Evolutionary conservation across 2,888 invertebrate species (phyloP), one percentile per base, ranked within the genome.

Genomic region (Toxonevra muliebris): DNA sequence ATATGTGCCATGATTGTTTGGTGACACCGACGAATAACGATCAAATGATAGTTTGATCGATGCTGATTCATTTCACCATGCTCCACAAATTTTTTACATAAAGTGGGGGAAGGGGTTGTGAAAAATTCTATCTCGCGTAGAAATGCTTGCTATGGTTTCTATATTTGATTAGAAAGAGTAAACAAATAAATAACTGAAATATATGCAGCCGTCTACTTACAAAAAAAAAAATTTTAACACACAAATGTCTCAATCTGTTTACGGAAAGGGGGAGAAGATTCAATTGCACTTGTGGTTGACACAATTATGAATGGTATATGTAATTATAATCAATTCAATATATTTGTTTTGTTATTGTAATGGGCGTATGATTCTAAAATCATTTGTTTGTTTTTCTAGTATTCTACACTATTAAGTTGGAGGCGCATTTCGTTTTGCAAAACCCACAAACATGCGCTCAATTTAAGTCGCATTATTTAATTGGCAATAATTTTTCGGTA

Each of bases 391-490:
- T 30, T 30, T 7, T 7, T 30, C 30, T 30, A 30, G 30, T 30
- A 30, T 30, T 30, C 7, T 30, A 30, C 30, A 7, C 30, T 30
- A 7, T 4, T 30, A 30, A 30, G 30, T 30, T 30, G 30, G 30
- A 30, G 30, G 30, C 30, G 30, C 30, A 30, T 30, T 30, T 30
- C 30, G 30, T 2, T 30, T 30, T 30, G 30, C 30, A 30, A 30
- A 30, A 7, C 30, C 30, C 30, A 30, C 30, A 30, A 30, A 30
- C 30, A 4, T 30, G 12, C 17, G 69, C 69, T 79, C 70, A 74
- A 77, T 77, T 77, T 75, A 76, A 75, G 74, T 71, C 76, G 70
- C 69, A 72, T 78, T 76, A 73, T 65, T 76, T 78, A 79, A 79
- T 78, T 79, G 78, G 59, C 74, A 43, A 69, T 74, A 71, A 75